These are phyloP conservation scores for Myopa testacea DNA, from an alignment of 2,888 invertebrate species.

Conservation along the genomic window DNA sequence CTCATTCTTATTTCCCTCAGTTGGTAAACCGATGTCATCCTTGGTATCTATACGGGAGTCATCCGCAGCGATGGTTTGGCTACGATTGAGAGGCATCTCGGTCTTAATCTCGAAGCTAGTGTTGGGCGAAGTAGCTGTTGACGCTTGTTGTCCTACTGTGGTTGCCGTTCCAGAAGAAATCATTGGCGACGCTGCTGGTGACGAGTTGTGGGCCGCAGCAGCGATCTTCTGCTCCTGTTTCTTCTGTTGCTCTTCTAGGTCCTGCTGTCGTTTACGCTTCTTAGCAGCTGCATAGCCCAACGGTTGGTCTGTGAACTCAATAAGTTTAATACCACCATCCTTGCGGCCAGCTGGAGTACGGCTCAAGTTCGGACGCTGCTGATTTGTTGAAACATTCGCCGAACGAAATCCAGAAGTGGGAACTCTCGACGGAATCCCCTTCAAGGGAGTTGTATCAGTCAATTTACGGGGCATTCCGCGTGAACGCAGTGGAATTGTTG, in stretches of 20 bases:
- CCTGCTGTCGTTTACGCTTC: conserved; percentile 85
- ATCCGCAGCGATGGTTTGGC: conserved; percentile 54
- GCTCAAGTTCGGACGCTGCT: conserved; percentile 70
- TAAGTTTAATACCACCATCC: conserved; percentile 93
- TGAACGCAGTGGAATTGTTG: conserved; percentile 88
- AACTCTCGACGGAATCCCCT: conserved; percentile 89
- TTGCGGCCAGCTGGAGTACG: conserved; percentile 78
- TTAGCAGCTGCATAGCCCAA: conserved; percentile 86
- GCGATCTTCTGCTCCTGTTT: conserved; percentile 71
- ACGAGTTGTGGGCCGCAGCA: conserved; percentile 65
- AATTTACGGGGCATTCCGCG: conserved; percentile 94
- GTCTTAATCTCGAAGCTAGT: conserved; percentile 60
- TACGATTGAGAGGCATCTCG: conserved; percentile 53
- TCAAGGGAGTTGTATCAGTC: conserved; percentile 95
- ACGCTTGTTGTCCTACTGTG: conserved; percentile 52
- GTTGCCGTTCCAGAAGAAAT: conserved; percentile 41
- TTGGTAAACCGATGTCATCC: conserved; percentile 52
- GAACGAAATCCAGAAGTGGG: conserved; percentile 76
- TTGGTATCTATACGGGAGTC: conserved; percentile 49
- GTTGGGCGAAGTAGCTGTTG: conserved; percentile 61
- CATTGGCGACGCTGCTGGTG: conserved; percentile 55
- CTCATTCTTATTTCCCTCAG: conserved; percentile 58
- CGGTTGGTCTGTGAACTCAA: conserved; percentile 95
- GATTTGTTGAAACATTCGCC: conserved; percentile 66
- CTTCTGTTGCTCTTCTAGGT: conserved; percentile 76